Percentiles rank a stretch among this genome's conserved stretches.
Evolutionary conservation across 2,113 vertebrate species (phyloP).

Genomic region (Calyptommatus sinebrachiatus): DNA sequence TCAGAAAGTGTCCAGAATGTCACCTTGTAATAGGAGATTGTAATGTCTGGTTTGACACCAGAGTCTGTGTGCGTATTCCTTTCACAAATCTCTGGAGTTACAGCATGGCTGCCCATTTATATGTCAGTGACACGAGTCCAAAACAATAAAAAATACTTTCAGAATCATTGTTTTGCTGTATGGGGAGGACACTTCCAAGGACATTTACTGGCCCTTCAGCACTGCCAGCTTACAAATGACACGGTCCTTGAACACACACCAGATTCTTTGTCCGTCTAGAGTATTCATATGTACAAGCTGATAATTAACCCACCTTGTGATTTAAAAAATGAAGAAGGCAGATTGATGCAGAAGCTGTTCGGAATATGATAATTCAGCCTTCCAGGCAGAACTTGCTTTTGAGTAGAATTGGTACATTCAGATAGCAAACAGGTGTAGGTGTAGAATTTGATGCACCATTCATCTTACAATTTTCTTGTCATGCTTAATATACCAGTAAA

Average conservation of each 20-base stretch:
- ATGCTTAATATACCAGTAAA: conserved; percentile 54
- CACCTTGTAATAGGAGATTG: too few species aligned
- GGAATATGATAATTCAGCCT: conserved; percentile 17
- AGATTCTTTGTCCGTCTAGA: not conserved
- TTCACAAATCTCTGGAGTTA: too few species aligned
- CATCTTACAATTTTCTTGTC: conserved; percentile 47
- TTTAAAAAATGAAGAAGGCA: not conserved
- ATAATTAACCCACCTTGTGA: conserved; percentile 11
- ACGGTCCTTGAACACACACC: too few species aligned
- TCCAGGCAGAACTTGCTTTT: conserved; percentile 20
- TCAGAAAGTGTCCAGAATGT: not conserved
- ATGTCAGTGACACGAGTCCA: too few species aligned
- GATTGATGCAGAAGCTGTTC: not conserved
- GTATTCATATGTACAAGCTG: not conserved
- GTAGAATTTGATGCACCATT: conserved; percentile 35
- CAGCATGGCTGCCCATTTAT: too few species aligned
- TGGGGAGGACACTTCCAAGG: too few species aligned
- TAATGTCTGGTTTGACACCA: too few species aligned
- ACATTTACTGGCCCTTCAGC: too few species aligned
- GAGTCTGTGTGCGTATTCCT: too few species aligned
- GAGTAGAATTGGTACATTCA: conserved; percentile 24
- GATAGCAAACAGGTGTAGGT: conserved; percentile 11
- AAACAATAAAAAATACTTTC: too few species aligned
- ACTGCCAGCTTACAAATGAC: too few species aligned
- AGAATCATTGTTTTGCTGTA: too few species aligned